Evolutionary conservation across 2,113 vertebrate genomes (phyloP).

Genomic region (Pseudorectes ferrugineus): DNA sequence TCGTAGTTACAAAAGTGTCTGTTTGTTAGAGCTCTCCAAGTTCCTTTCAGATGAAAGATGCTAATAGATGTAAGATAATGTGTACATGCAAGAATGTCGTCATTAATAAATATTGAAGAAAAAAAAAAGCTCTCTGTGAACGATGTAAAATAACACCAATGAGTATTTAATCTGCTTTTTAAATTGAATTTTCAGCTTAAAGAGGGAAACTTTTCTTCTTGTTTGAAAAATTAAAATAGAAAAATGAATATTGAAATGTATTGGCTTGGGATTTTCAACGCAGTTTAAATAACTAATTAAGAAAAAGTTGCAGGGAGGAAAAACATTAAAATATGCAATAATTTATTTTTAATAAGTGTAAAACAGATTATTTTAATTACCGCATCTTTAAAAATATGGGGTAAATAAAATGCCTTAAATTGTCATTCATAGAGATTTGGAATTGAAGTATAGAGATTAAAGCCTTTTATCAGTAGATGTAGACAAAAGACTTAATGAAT

Average conservation of each 20-base stretch:
- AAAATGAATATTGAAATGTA: slow-evolving; percentile 74
- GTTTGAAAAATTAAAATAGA: slow-evolving; percentile 67
- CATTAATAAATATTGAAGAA: slow-evolving; percentile 50
- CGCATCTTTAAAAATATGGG: slow-evolving; percentile 32
- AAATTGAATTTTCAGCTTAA: slow-evolving; percentile 60
- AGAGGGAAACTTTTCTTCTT: slow-evolving; percentile 55
- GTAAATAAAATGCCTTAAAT: slow-evolving; percentile 64
- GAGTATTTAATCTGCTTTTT: slow-evolving; percentile 60
- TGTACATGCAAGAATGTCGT: slow-evolving; percentile 10
- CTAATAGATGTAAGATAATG: slow-evolving; percentile 43
- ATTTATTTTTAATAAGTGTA: slow-evolving; percentile 73
- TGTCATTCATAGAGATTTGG: slow-evolving; percentile 51
- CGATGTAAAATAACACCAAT: slow-evolving; percentile 40
- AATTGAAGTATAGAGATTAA: slow-evolving; percentile 50
- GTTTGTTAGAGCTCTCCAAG: slow-evolving; percentile 23
- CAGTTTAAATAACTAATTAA: slow-evolving; percentile 75
- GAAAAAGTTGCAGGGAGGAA: slow-evolving; percentile 68
- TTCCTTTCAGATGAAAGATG: slow-evolving; percentile 40
- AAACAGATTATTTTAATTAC: slow-evolving; percentile 72
- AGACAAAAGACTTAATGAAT: slow-evolving; percentile 60
- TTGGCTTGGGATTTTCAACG: slow-evolving; percentile 64
- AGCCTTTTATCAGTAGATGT: slow-evolving; percentile 36
- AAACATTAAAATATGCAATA: slow-evolving; percentile 72
- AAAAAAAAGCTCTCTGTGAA: background rate
- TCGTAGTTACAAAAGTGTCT: background rate